phyloP scores from a whole-genome alignment of 2,888 invertebrate genomes.

The Dynastes grantii region DNA sequence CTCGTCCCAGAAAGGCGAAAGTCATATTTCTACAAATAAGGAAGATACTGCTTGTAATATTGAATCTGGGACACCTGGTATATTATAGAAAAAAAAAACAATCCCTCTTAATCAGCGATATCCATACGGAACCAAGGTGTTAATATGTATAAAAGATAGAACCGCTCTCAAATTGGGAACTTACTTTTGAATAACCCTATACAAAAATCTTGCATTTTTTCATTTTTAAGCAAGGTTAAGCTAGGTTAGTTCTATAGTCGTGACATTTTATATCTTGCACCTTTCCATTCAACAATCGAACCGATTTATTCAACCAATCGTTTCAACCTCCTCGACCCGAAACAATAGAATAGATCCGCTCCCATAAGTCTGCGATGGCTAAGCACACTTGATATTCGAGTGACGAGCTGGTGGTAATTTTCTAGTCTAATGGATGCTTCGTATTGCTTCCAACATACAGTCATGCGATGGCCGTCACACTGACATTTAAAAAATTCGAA shows the following conservation, averaged over 20 bases:
- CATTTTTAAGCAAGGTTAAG: not conserved
- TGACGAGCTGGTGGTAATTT: slow-evolving; percentile 9
- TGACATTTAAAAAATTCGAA: not conserved
- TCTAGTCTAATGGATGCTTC: slow-evolving; percentile 16
- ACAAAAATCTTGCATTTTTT: too few relatives aligned
- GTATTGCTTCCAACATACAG: too few relatives aligned
- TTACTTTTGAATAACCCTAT: too few relatives aligned
- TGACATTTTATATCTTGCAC: not conserved
- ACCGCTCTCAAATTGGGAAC: too few relatives aligned
- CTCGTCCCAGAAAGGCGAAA: too few relatives aligned
- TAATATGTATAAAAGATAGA: too few relatives aligned
- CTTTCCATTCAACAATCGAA: not conserved
- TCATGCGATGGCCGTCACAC: not conserved
- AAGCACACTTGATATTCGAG: slow-evolving; percentile 18
- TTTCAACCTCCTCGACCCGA: not conserved
- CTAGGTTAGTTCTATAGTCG: not conserved
- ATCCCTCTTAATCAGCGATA: too few relatives aligned
- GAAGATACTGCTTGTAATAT: too few relatives aligned
- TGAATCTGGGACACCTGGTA: too few relatives aligned
- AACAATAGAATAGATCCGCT: slow-evolving; percentile 6
- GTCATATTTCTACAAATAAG: too few relatives aligned
- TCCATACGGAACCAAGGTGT: too few relatives aligned
- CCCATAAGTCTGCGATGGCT: not conserved
- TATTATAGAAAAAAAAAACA: too few relatives aligned
- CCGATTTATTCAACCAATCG: not conserved